These are phyloP conservation scores for Carapus acus DNA, from an alignment of 2,797 vertebrate genomes.

Conservation along the genomic window DNA sequence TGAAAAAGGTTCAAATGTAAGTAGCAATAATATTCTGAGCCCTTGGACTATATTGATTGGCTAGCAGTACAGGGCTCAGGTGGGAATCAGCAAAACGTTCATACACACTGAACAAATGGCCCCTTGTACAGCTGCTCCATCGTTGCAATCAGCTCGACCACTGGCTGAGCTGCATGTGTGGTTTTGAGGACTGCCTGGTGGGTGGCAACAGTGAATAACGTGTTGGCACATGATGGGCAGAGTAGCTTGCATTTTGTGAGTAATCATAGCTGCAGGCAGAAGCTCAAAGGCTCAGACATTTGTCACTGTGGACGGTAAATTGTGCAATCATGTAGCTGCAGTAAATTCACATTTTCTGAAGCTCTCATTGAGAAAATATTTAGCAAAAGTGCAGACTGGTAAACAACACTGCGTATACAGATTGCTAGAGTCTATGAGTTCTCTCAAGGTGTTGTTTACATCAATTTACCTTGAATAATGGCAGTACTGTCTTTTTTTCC, in stretches of 20 bases:
- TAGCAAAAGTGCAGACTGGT: slow-evolving; percentile 15
- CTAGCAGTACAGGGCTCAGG: slow-evolving; percentile 51
- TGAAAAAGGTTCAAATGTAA: slow-evolving; percentile 21
- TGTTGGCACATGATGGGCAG: slow-evolving; percentile 23
- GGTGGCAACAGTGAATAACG: slow-evolving; percentile 26
- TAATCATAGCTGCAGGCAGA: slow-evolving; percentile 30
- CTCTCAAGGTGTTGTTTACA: slow-evolving; percentile 10
- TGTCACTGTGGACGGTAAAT: slow-evolving; percentile 28
- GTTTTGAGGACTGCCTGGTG: slow-evolving; percentile 27
- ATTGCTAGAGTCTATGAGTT: slow-evolving; percentile 2
- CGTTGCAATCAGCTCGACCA: slow-evolving; percentile 27
- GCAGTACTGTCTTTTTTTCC: slow-evolving; percentile 29
- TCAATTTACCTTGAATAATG: slow-evolving; percentile 2
- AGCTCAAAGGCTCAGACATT: slow-evolving; percentile 34
- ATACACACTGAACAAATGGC: slow-evolving; percentile 46
- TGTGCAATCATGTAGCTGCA: slow-evolving; percentile 26
- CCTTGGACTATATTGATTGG: slow-evolving; percentile 38
- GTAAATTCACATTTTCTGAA: neutral
- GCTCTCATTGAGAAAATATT: neutral
- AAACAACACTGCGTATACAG: slow-evolving; percentile 34
- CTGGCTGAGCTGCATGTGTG: slow-evolving; percentile 23
- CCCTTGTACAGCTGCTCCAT: slow-evolving; percentile 58
- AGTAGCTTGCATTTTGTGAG: slow-evolving; percentile 19
- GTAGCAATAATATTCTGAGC: slow-evolving; percentile 23
- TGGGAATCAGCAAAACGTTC: slow-evolving; percentile 47